Evolutionary conservation across 2,113 vertebrate genomes (phyloP).

Genomic region (Suricata suricatta): DNA sequence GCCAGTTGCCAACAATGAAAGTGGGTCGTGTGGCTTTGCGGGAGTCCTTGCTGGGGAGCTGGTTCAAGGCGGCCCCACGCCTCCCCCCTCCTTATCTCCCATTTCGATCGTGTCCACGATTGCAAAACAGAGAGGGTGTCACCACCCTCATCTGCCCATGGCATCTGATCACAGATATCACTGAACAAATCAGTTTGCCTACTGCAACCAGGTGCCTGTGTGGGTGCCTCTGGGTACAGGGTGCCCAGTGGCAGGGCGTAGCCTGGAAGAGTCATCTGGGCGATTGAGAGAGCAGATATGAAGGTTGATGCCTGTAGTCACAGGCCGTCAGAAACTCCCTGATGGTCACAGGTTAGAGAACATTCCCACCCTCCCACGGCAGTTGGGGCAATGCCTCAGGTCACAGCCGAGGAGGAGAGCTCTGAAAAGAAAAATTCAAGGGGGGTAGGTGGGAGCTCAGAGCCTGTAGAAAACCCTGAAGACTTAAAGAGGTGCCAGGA

Average conservation of each 20-base stretch:
- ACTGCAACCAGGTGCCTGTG: constrained; percentile 43
- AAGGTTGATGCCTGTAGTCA: constrained; percentile 76
- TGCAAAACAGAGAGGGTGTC: constrained; percentile 71
- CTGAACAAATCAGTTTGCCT: constrained; percentile 65
- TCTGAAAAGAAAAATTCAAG: constrained; percentile 16
- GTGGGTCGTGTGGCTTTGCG: constrained; percentile 63
- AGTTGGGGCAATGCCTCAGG: constrained; percentile 69
- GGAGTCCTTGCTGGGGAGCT: constrained; percentile 18
- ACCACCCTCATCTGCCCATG: constrained; percentile 76
- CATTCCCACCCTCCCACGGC: constrained; percentile 74
- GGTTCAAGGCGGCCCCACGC: constrained; percentile 65
- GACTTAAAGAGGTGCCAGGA: neutral
- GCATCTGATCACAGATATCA: constrained; percentile 73
- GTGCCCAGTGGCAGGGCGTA: neutral
- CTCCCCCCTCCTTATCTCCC: constrained; percentile 62
- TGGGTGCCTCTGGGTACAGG: constrained; percentile 28
- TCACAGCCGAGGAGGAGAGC: constrained; percentile 73
- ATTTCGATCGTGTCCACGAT: constrained; percentile 76
- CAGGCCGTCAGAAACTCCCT: constrained; percentile 79
- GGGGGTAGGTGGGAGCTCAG: neutral
- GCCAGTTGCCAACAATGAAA: constrained; percentile 82
- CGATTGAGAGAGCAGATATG: constrained; percentile 73
- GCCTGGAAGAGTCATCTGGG: neutral
- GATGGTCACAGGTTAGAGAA: constrained; percentile 79
- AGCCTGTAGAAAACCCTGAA: too few species aligned